Base-by-base conservation (phyloP, 2,888 invertebrate species). In the Epirrhoe alternata region DNA sequence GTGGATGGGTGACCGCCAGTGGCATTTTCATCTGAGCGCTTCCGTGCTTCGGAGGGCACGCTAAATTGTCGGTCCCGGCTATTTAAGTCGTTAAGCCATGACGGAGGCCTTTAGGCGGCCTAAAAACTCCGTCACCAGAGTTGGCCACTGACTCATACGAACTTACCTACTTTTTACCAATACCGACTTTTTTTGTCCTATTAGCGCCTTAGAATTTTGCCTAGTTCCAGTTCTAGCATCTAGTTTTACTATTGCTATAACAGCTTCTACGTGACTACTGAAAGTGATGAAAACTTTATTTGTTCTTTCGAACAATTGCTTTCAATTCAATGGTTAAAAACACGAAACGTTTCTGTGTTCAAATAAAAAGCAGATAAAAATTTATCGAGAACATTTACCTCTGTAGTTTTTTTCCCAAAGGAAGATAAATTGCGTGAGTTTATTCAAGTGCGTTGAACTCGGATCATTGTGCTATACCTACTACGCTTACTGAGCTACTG, bases 371-470 rank as follows among this genome's bases (percentile, higher is more conserved):
- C 47, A 57, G 52, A 61, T 65, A 61, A 56, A 55, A 60, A 64
- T 61, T 52, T 61, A 65, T 57, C 47, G 61, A 47, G 60, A 56
- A 33, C 54, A 60, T 45, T 60, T 38, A 17, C 49, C 49, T 54
- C 10, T 60, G 54, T 60, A 45, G 52, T 47, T 64, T 57, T 35
- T 58, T n/a, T 59, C 14, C 55, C 35, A 53, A 61, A 66, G 57
- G 53, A 66, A 66, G 52, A 66, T 38, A 61, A 57, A 66, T 58
- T 38, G 57, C 57, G 38, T 53, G 61, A 58, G 53, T 66, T 61
- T 66, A 61, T 66, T 53, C 51, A 61, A 57, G 56, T 56, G 56
- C 56, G 56, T 60, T 42, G 64, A 64, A 50, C 65, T 47, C 17
- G 10, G 33, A 49, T 57, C 33, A 42, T 42, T 42, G 38, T 42